These are phyloP conservation scores for Arothron firmamentum DNA, from an alignment of 2,113 vertebrate species.

Conservation along the genomic window DNA sequence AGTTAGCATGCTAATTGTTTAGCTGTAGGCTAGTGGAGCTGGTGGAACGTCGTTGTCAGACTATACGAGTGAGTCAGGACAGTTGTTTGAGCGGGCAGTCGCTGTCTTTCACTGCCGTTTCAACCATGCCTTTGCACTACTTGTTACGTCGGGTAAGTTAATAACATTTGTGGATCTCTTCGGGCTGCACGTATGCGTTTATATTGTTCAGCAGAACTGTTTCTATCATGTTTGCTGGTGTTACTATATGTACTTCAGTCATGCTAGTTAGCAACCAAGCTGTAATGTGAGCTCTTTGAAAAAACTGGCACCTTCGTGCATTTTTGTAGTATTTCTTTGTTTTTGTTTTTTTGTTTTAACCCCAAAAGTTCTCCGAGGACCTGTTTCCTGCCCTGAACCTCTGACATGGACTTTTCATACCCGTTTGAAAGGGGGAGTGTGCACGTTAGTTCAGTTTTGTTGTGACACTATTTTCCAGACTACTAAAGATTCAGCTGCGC, in stretches of 20 bases:
- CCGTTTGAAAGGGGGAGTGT: too few relatives aligned
- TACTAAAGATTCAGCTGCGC: too few relatives aligned
- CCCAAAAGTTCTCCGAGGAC: neutral
- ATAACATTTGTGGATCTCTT: slow-evolving; percentile 5
- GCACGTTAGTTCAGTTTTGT: neutral
- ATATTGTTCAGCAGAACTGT: slow-evolving; percentile 21
- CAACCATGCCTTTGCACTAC: neutral
- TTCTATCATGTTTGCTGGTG: slow-evolving; percentile 16
- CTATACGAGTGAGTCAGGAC: slow-evolving; percentile 28
- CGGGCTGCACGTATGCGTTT: neutral
- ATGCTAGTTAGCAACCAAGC: slow-evolving; percentile 18
- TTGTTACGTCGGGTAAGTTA: slow-evolving; percentile 17
- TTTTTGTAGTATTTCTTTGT: neutral
- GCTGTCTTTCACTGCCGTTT: slow-evolving; percentile 7
- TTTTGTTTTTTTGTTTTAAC: neutral
- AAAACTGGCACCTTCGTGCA: neutral
- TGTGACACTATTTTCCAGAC: neutral
- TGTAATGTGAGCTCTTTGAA: neutral
- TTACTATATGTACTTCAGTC: slow-evolving; percentile 4
- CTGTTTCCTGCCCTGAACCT: neutral
- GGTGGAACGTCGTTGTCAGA: slow-evolving; percentile 37
- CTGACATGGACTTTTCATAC: neutral
- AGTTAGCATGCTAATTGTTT: slow-evolving; percentile 67
- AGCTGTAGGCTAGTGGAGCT: slow-evolving; percentile 43
- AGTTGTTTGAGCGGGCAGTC: slow-evolving; percentile 28